phyloP scores from a whole-genome alignment of 2,888 invertebrate genomes.

The Rhorus exstirpatorius region DNA sequence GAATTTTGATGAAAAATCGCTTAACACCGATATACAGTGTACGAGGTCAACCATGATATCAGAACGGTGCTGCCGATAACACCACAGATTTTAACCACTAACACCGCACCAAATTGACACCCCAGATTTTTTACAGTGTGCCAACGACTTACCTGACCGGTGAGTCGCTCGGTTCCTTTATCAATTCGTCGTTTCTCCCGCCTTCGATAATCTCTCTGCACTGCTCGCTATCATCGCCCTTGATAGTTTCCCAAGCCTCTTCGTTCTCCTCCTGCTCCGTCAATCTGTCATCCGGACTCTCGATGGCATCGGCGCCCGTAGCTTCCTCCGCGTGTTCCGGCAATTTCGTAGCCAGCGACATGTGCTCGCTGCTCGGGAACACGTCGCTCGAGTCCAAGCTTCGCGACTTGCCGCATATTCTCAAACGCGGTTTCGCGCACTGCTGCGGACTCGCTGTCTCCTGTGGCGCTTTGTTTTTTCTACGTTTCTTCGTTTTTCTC shows the following conservation, averaged over 20 bases:
- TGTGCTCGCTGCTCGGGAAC: slow-evolving; percentile 87
- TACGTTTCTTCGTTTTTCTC: slow-evolving; percentile 87
- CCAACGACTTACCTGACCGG: slow-evolving; percentile 77
- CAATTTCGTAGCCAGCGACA: slow-evolving; percentile 78
- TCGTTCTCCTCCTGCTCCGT: slow-evolving; percentile 62
- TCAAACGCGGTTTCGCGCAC: slow-evolving; percentile 87
- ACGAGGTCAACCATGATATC: too few relatives aligned
- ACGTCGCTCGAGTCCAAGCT: slow-evolving; percentile 95
- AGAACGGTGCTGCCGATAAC: too few relatives aligned
- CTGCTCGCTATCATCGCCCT: slow-evolving; percentile 30
- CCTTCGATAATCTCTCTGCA: slow-evolving; percentile 51
- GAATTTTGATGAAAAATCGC: too few relatives aligned
- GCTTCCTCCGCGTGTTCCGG: slow-evolving; percentile 81
- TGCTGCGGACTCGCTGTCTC: slow-evolving; percentile 77
- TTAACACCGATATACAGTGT: too few relatives aligned
- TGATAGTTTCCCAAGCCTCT: slow-evolving; percentile 13
- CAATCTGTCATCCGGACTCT: slow-evolving; percentile 53
- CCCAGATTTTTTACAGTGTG: neutral
- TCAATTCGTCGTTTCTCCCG: slow-evolving; percentile 47
- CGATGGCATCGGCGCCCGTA: slow-evolving; percentile 43
- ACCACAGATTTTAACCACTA: too few relatives aligned
- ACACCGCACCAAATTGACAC: neutral
- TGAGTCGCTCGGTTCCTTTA: slow-evolving; percentile 74
- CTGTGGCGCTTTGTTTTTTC: slow-evolving; percentile 84
- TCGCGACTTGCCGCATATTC: slow-evolving; percentile 92